These are phyloP conservation scores for Equus quagga DNA, from an alignment of 2,113 vertebrate species.

Conservation along the genomic window DNA sequence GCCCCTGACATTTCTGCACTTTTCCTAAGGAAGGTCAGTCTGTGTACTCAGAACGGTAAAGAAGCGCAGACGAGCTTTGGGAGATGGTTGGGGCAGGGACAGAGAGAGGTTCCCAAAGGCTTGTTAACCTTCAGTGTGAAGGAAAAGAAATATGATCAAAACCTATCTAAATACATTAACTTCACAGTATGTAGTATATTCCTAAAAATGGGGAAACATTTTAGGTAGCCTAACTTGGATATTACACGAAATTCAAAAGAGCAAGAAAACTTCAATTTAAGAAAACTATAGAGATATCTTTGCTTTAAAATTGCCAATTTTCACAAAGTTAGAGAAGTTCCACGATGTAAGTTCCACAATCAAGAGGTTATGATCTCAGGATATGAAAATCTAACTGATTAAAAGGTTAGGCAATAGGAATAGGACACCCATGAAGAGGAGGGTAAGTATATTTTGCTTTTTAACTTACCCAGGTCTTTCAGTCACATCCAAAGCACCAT, in stretches of 20 bases:
- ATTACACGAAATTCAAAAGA: not conserved
- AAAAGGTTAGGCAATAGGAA: not conserved
- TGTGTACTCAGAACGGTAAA: not conserved
- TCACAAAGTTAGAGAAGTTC: not conserved
- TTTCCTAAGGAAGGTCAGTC: not conserved
- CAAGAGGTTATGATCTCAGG: not conserved
- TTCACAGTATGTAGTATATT: not conserved
- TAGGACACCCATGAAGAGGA: not conserved
- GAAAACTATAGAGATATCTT: not conserved
- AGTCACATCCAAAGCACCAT: not conserved
- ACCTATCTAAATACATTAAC: not conserved
- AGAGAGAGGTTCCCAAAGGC: not conserved
- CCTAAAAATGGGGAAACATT: not conserved
- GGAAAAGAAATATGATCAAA: not conserved
- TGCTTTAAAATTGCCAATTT: not conserved
- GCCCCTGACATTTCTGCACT: not conserved
- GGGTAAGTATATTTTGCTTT: not conserved
- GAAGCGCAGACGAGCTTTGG: not conserved
- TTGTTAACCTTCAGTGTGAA: not conserved
- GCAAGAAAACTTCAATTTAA: not conserved
- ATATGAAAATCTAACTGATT: not conserved
- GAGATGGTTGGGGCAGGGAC: accelerated
- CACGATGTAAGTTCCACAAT: not conserved
- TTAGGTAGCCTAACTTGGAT: not conserved
- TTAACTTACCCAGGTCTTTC: constrained; percentile 73